These are phyloP conservation scores for Indicator maculatus DNA, from an alignment of 2,113 vertebrate genomes.

Conservation along the genomic window DNA sequence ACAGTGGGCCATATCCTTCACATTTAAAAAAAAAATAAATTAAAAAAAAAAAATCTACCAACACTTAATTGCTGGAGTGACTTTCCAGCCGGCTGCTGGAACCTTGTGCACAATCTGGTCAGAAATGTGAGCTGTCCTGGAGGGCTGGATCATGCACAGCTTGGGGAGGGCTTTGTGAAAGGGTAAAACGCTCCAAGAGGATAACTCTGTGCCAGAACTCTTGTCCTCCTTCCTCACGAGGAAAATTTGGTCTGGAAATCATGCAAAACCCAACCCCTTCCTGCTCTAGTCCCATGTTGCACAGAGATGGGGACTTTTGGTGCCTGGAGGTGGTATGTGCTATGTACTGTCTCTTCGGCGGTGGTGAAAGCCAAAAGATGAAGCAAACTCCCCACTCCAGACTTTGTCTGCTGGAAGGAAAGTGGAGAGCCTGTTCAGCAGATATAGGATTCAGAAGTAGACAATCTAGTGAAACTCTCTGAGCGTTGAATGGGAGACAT, in stretches of 20 bases:
- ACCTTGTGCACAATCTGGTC: constrained; percentile 67
- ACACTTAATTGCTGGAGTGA: constrained; percentile 72
- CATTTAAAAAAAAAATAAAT: neutral
- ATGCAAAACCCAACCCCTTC: neutral
- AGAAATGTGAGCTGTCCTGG: constrained; percentile 62
- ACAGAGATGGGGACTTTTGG: neutral
- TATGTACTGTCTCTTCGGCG: constrained; percentile 12
- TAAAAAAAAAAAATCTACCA: neutral
- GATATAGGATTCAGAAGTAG: constrained; percentile 9
- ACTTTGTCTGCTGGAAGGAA: constrained; percentile 35
- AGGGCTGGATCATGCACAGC: neutral
- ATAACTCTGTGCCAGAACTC: neutral
- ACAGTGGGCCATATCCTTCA: constrained; percentile 76
- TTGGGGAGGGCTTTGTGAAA: constrained; percentile 31
- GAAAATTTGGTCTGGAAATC: constrained; percentile 17
- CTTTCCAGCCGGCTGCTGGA: constrained; percentile 65
- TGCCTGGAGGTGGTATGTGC: neutral
- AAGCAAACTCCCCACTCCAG: constrained; percentile 31
- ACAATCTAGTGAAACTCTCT: neutral
- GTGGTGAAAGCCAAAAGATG: neutral
- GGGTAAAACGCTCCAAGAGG: constrained; percentile 24
- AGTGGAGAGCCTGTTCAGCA: neutral
- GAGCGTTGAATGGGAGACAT: neutral
- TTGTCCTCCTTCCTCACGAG: neutral
- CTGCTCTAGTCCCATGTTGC: neutral